Evolutionary conservation across 2,797 vertebrate species (phyloP), one percentile per base, ranked within the genome.

Genomic region (Gymnopithys bicolor): DNA sequence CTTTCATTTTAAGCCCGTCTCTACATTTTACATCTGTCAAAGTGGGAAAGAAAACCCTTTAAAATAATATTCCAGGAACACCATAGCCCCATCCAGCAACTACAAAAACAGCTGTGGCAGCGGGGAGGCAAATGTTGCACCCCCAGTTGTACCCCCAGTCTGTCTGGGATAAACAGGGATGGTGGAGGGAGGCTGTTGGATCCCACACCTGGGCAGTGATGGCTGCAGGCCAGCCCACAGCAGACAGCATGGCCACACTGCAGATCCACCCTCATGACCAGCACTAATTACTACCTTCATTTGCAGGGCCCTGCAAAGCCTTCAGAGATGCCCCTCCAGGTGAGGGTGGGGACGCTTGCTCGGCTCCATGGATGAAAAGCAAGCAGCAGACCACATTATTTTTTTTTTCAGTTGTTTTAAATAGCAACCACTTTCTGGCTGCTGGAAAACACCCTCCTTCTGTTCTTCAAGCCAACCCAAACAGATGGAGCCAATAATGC

Each of bases 391-490:
- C 69, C 23, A 4, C 74, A 3, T 8, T 27, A 69, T 53, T 71
- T 16, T 4, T 23, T 33, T 12, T 67, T 25, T 19, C 0, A 3
- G 71, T 55, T 81, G 77, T 96, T 96, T 93, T 94, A 95, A 92
- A 87, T 84, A 88, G 87, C 59, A 92, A 39, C 71, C 59, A 66
- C 68, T 76, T 71, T 94, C 75, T 79, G 35, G 45, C 77, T 95
- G 71, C 60, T 89, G 84, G 69, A 93, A 80, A 92, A 89, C 92
- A 78, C 78, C 73, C 81, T 89, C 51, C 77, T 93, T 78, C 90
- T 95, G 84, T 91, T 91, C 81, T 80, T 19, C 60, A 80, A 87
- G 92, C 92, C 94, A 94, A 56, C 11, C 48, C 84, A 89, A 95
- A 94, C 41, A 87, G 51, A 41, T 28, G 62, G 59, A 89, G 78